Evolutionary conservation across 2,888 invertebrate species (phyloP).

Genomic region (Tolmerus cingulatus): DNA sequence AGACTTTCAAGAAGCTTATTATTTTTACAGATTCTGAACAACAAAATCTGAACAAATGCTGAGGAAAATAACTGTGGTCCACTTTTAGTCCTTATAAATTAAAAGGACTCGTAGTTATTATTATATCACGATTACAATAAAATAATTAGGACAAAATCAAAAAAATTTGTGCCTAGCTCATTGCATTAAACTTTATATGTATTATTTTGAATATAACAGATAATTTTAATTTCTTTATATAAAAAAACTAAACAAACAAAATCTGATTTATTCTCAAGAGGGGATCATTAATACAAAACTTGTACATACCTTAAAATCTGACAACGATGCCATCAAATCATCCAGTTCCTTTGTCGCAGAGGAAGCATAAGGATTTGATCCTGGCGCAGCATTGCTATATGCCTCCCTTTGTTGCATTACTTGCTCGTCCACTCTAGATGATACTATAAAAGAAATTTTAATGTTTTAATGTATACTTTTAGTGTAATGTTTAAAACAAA

Average conservation of each 20-base stretch:
- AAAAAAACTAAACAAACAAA: neutral
- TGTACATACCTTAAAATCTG: slow-evolving; percentile 86
- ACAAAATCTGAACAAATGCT: too few species aligned
- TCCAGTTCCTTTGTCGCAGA: slow-evolving; percentile 94
- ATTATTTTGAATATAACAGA: neutral
- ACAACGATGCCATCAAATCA: slow-evolving; percentile 94
- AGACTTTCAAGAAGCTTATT: too few species aligned
- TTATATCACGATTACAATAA: neutral
- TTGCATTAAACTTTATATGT: neutral
- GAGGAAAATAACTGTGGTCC: too few species aligned
- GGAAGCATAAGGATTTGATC: slow-evolving; percentile 67
- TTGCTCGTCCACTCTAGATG: slow-evolving; percentile 58
- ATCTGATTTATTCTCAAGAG: neutral
- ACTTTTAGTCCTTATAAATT: too few species aligned
- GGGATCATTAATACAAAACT: neutral
- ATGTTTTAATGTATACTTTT: neutral
- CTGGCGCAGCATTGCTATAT: slow-evolving; percentile 52
- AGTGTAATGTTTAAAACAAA: neutral
- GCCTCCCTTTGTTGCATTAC: slow-evolving; percentile 59
- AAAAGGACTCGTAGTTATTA: neutral
- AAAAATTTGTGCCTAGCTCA: too few species aligned
- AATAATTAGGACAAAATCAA: too few species aligned
- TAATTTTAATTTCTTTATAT: neutral
- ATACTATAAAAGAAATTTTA: slow-evolving; percentile 52
- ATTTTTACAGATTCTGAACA: too few species aligned